These are phyloP conservation scores for Sandelia bainsii DNA, from an alignment of 2,797 vertebrate species.

Conservation along the genomic window DNA sequence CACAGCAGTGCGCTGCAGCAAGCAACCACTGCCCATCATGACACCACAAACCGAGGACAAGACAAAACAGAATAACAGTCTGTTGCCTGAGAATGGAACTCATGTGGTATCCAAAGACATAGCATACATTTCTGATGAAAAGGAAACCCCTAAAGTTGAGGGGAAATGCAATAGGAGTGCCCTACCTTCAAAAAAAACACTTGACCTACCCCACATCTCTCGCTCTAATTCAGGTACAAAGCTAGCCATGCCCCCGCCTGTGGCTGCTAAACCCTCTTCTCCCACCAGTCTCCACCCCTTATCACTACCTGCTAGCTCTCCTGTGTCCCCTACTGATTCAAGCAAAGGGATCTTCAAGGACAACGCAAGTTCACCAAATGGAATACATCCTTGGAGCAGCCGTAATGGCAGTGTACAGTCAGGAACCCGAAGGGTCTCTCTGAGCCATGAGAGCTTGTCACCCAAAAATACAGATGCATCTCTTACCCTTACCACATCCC, in stretches of 20 bases:
- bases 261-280: slow-evolving; percentile 77
- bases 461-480: slow-evolving; percentile 81
- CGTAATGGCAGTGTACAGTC: slow-evolving; percentile 80
- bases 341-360: slow-evolving; percentile 75
- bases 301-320: slow-evolving; percentile 75
- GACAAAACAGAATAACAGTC: slow-evolving; percentile 58
- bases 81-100: slow-evolving; percentile 46
- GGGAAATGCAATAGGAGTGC: slow-evolving; percentile 50
- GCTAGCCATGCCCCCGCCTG: slow-evolving; percentile 73
- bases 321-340: slow-evolving; percentile 78
- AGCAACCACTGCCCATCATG: slow-evolving; percentile 48
- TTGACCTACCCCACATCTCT: slow-evolving; percentile 49
- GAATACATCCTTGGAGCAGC: slow-evolving; percentile 81
- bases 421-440: slow-evolving; percentile 81
- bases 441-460: slow-evolving; percentile 86
- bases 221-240: slow-evolving; percentile 75
- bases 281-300: slow-evolving; percentile 71
- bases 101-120: slow-evolving; percentile 59
- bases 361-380: slow-evolving; percentile 71
- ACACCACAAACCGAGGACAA: slow-evolving; percentile 51
- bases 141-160: slow-evolving; percentile 39
- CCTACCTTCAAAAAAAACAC: slow-evolving; percentile 43
- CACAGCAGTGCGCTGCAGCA: slow-evolving; percentile 81
- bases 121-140: slow-evolving; percentile 41
- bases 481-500: slow-evolving; percentile 76